Percentiles rank a stretch among this genome's conserved stretches.
Evolutionary conservation across 2,113 vertebrate genomes (phyloP).

Genomic region (Pristiophorus japonicus): DNA sequence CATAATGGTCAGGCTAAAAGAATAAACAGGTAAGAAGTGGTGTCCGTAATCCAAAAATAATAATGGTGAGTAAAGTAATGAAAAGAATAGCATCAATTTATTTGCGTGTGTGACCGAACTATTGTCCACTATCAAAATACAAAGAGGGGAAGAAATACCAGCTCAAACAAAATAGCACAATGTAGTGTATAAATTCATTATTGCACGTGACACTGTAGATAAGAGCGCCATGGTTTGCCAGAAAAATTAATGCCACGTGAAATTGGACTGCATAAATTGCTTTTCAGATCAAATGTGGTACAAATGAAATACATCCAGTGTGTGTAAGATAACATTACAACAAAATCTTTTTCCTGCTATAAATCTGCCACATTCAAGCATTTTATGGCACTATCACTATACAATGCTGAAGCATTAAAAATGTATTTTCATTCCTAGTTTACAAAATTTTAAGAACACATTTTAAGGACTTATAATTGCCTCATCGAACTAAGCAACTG

Average conservation of each 20-base stretch:
- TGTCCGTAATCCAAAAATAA: background rate
- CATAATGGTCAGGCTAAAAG: background rate
- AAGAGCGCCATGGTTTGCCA: background rate
- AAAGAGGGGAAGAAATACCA: background rate
- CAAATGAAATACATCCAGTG: conserved; percentile 18
- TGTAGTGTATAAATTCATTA: background rate
- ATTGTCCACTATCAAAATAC: background rate
- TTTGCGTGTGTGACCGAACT: background rate
- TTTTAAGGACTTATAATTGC: background rate
- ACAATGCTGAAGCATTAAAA: background rate
- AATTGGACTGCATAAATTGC: background rate
- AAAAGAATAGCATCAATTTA: background rate
- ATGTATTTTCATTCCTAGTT: background rate
- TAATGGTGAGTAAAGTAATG: background rate
- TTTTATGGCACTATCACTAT: background rate
- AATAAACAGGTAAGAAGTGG: background rate
- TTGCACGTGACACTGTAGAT: background rate
- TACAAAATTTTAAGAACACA: background rate
- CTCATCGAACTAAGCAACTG: background rate
- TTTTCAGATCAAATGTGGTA: conserved; percentile 1
- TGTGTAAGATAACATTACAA: conserved; percentile 12
- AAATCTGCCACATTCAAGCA: background rate
- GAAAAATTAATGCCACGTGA: conserved; percentile 14
- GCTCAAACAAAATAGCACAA: background rate
- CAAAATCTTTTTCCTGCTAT: background rate